Conservation (phyloP, 1,140 invertebrate genomes). For the Diploscapter pachys region DNA sequence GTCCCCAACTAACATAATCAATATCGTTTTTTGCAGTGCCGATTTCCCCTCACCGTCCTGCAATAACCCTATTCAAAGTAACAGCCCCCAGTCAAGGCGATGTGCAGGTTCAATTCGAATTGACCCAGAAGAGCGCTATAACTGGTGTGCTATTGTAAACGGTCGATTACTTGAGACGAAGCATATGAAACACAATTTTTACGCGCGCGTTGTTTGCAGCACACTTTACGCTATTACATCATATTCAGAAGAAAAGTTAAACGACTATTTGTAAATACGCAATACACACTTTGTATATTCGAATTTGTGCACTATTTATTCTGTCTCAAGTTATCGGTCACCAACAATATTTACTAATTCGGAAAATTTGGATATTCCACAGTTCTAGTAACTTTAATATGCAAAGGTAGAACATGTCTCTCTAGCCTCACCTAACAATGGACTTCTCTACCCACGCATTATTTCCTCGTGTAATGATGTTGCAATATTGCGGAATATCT, state of each 20-base stretch:
- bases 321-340: no score
- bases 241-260: no score
- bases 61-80: conserved; percentile 54
- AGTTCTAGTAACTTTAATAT: conserved; percentile 7
- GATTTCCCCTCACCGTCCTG: conserved; percentile 55
- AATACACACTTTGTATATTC: no score
- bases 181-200: no score
- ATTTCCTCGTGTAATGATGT: conserved; percentile 2
- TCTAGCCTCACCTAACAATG: neutral
- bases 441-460: neutral
- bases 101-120: conserved; percentile 55
- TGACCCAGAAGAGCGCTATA: conserved; percentile 42
- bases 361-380: neutral
- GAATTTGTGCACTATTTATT: no score
- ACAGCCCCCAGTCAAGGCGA: conserved; percentile 48
- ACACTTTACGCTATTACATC: no score
- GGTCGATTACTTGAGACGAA: neutral
- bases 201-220: no score
- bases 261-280: no score
- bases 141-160: conserved; percentile 38
- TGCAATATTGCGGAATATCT: no score
- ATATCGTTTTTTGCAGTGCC: conserved; percentile 42
- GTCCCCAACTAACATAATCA: no score
- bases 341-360: neutral
- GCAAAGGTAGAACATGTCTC: neutral